Evolutionary conservation across 2,797 vertebrate genomes (phyloP).

Genomic region (Smutsia temminckii): DNA sequence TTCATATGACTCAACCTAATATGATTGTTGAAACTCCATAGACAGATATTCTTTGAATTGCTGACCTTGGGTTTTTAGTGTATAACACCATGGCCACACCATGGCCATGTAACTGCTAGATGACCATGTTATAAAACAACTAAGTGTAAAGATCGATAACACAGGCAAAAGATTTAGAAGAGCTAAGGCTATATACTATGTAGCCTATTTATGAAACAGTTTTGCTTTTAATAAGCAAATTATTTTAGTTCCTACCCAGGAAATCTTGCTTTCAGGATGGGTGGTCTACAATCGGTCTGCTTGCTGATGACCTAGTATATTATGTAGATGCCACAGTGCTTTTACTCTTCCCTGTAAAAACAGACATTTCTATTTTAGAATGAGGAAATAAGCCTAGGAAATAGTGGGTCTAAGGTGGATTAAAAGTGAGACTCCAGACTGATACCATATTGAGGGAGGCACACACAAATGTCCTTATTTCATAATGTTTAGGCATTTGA

Average conservation of each 20-base stretch:
- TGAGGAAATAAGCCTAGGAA: not conserved
- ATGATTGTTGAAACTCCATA: not conserved
- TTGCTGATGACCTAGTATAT: not conserved
- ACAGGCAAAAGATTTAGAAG: not conserved
- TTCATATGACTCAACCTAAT: not conserved
- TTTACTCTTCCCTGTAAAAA: not conserved
- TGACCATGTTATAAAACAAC: not conserved
- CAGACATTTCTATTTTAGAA: slow-evolving; percentile 2
- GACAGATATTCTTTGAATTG: not conserved
- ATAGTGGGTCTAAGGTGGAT: not conserved
- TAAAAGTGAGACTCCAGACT: not conserved
- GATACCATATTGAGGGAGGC: not conserved
- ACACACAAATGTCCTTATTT: not conserved
- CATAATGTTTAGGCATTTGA: not conserved
- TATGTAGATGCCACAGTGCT: not conserved
- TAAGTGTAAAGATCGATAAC: not conserved
- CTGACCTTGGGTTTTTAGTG: not conserved
- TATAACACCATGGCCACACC: too few relatives aligned
- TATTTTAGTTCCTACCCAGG: not conserved
- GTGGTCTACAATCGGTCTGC: not conserved
- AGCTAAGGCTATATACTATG: not conserved
- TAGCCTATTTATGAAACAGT: not conserved
- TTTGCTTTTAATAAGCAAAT: not conserved
- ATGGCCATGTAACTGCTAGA: not conserved
- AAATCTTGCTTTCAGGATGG: not conserved